phyloP scores from a whole-genome alignment of 2,888 invertebrate species.

The Buathra laborator region DNA sequence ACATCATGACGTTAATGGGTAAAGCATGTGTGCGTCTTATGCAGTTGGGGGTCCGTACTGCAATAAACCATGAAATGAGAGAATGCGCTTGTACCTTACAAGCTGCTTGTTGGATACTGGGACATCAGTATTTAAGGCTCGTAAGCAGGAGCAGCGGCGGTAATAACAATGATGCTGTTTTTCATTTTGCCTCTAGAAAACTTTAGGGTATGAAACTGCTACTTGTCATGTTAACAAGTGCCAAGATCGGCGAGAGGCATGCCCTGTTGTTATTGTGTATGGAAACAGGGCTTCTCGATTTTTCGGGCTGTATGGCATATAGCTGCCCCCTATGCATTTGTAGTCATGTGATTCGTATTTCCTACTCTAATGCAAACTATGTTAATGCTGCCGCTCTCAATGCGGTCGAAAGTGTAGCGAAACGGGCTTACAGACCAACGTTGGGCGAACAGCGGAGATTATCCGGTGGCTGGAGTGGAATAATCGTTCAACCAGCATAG shows the following conservation, averaged over 20 bases:
- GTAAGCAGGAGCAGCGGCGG: slow-evolving; percentile 14
- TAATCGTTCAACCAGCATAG: too few relatives aligned
- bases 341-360: neutral
- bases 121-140: slow-evolving; percentile 41
- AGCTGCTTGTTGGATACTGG: slow-evolving; percentile 26
- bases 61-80: neutral
- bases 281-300: neutral
- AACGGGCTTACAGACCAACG: too few relatives aligned
- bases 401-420: too few relatives aligned
- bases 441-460: too few relatives aligned
- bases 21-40: slow-evolving; percentile 24
- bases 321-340: neutral
- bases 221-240: slow-evolving; percentile 21
- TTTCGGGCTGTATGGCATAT: neutral
- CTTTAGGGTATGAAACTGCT: slow-evolving; percentile 15
- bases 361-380: neutral
- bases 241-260: slow-evolving; percentile 9
- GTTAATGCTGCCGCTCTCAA: too few relatives aligned
- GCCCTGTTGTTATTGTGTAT: neutral
- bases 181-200: slow-evolving; percentile 49
- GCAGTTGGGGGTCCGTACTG: slow-evolving; percentile 39
- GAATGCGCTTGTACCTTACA: neutral
- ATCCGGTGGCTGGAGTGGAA: too few relatives aligned
- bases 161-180: slow-evolving; percentile 27
- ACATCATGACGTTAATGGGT: slow-evolving; percentile 18